Evolutionary conservation across 2,888 invertebrate species (phyloP), one percentile per base, ranked within the genome.

Genomic region (Lathronympha strigana): DNA sequence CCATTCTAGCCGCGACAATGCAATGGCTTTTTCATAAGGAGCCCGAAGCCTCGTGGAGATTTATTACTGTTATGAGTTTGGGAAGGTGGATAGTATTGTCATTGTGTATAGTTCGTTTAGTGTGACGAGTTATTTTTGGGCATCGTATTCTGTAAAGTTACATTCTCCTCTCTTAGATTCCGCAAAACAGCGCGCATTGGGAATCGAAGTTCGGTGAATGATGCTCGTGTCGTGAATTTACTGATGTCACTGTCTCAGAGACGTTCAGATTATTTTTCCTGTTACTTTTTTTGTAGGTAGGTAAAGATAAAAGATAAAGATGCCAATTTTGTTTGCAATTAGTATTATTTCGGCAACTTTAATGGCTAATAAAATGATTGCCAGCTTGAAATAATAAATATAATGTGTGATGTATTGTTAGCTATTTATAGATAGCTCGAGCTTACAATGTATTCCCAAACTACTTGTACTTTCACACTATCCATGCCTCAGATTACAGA

Each of bases 11-110:
- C 60, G 61, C 66, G 54, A 66, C 66, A 66, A 64, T 64, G 64
- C 66, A 66, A 66, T 66, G 61, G 60, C 47, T 66, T 66, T 66
- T 66, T 66, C 64, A 64, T 64, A 60, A 60, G 58, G 64, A 60
- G 36, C 33, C 45, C 33, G 40, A 28, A 45, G 58, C 51, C 40
- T n/a, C 19, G 4, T 13, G 25, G 58, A 53, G 53, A 64, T 64
- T 64, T 64, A 64, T 64, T 40, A 58, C 45, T 40, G 64, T 64
- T 64, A 53, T 33, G 58, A 64, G 58, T 64, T 36, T 31, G 43
- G 23, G 28, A 57, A 57, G 40, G 57, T 57, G 45, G 57, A 57
- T 57, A 43, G 55, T 55, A 57, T 45, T 54, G 54, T 54, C 43
- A 40, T 57, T 60, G 50, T 23, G 17, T 31, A 33, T 51, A 58